These are phyloP conservation scores for Alosa sapidissima DNA, from an alignment of 2,797 vertebrate species.

Conservation along the genomic window DNA sequence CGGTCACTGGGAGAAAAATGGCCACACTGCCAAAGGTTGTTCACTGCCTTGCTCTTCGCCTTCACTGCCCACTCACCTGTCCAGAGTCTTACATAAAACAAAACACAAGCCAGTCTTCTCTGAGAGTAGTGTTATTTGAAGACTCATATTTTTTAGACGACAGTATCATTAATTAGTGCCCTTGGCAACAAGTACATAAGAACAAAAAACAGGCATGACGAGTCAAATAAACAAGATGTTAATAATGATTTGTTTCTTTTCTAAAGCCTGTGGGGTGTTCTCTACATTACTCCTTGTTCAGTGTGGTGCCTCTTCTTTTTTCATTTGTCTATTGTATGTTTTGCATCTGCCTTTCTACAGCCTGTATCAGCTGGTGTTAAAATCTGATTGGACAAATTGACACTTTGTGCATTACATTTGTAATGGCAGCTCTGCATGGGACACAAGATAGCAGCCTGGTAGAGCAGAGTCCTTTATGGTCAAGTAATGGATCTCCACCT, in stretches of 20 bases:
- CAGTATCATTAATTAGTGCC: constrained; percentile 2
- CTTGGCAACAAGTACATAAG: background rate
- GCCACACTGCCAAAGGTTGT: constrained; percentile 10
- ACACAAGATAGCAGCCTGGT: background rate
- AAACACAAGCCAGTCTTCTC: background rate
- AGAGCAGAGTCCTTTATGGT: background rate
- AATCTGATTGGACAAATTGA: background rate
- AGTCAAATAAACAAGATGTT: background rate
- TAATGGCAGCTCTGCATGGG: background rate
- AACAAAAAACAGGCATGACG: background rate
- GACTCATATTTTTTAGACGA: background rate
- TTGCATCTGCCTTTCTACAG: background rate
- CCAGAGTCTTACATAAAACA: background rate
- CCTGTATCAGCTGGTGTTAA: background rate
- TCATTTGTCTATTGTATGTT: background rate
- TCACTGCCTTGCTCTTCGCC: constrained; percentile 10
- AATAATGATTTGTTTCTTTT: background rate
- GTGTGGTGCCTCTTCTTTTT: background rate
- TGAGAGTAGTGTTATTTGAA: background rate
- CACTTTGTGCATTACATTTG: background rate
- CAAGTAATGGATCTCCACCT: background rate
- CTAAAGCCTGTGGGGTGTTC: background rate
- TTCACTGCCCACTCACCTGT: constrained; percentile 20
- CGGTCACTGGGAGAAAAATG: background rate
- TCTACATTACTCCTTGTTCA: background rate